phyloP scores from a whole-genome alignment of 2,797 vertebrate species.

The Nothura maculosa region DNA sequence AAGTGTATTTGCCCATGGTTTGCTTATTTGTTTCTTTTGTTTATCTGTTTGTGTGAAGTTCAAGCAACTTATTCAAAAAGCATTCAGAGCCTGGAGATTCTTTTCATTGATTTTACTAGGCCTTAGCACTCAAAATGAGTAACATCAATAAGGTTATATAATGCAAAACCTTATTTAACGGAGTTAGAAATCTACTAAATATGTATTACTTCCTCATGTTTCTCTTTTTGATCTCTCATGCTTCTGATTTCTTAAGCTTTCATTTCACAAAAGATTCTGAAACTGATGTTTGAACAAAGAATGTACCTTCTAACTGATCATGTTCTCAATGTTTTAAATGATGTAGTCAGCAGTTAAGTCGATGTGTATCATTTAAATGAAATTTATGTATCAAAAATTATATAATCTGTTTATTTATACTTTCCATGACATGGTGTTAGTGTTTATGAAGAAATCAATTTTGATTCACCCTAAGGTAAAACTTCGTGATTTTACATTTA shows the following conservation, averaged over 20 bases:
- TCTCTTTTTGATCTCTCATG: not conserved
- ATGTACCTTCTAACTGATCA: not conserved
- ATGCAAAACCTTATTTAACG: not conserved
- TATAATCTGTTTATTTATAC: not conserved
- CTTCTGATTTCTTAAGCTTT: not conserved
- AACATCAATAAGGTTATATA: not conserved
- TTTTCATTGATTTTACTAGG: not conserved
- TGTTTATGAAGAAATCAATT: not conserved
- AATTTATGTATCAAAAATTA: not conserved
- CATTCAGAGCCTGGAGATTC: not conserved
- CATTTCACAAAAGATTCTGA: not conserved
- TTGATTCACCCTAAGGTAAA: not conserved
- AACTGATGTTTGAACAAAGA: not conserved
- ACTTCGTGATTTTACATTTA: not conserved
- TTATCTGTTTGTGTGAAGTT: not conserved
- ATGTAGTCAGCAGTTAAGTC: not conserved
- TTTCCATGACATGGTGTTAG: not conserved
- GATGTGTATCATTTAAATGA: not conserved
- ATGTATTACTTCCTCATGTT: fast-evolving
- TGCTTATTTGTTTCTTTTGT: not conserved
- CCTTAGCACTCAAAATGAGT: not conserved
- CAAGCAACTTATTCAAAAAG: not conserved
- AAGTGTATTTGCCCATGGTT: not conserved
- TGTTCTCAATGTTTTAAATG: not conserved
- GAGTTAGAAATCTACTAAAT: not conserved